Evolutionary conservation across 1,140 invertebrate species (phyloP), one percentile per base, ranked within the genome.

Genomic region (Chlorops oryzae): DNA sequence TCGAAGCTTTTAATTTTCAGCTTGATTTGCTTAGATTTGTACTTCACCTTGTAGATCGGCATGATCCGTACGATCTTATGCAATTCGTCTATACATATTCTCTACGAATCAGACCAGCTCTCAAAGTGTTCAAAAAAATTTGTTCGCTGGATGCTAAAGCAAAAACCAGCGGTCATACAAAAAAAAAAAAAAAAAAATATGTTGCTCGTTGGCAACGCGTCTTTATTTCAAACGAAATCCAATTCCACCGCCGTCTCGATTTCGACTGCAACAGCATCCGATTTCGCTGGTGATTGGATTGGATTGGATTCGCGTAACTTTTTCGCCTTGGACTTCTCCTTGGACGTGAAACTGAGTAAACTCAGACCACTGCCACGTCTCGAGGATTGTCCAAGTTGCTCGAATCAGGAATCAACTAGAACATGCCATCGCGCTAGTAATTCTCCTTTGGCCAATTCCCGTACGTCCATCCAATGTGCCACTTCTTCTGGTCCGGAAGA

Each of bases 381-480:
- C 10, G 62, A 62, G 48, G 69, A 63, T 51, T 63, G 65, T 49
- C 70, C 65, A 47, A 70, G 59, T 59, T 72, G 65, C 53, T 72
- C 65, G 59, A 72, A 72, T 72, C 70, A 72, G 54, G 70, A 72
- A 58, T 72, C 70, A 38, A 86, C 78, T 13, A 88, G 71, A 5
- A 87, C 79, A 64, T 89, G 86, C 86, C 86, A 89, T 3, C 85
- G 77, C 10, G 66, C 65, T 34, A 72, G 43, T 32, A 72, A 60
- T 54, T 72, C 70, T 17, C 70, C 70, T 45, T 72, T 72, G 4
- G 69, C 63, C 28, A 79, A 72, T 38, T 80, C 78, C 24, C 81
- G 80, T 81, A 96, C 92, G 59, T 96, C 92, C 63, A 87, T 85
- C 92, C 93, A 97, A 68, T 96, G 93, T 7, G 88, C 82, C n/a